Conservation (phyloP, 1,140 invertebrate species). For the Pogonomyrmex barbatus region DNA sequence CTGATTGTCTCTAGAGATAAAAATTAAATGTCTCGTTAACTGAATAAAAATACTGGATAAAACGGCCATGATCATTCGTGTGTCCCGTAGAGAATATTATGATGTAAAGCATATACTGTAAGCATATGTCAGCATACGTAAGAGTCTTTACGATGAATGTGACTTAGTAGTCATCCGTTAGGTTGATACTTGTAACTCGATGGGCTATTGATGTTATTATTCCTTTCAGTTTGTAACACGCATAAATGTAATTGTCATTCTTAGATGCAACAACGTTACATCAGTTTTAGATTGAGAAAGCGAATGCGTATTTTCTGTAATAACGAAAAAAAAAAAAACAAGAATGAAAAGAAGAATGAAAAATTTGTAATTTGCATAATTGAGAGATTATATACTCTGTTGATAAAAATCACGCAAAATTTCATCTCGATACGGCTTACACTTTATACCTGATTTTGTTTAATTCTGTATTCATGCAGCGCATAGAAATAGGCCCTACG, state of each 20-base stretch:
- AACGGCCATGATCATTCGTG: slow-evolving; percentile 69
- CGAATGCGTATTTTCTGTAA: slow-evolving; percentile 49
- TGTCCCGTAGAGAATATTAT: slow-evolving; percentile 19
- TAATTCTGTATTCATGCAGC: slow-evolving; percentile 74
- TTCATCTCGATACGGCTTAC: slow-evolving; percentile 57
- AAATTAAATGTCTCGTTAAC: slow-evolving; percentile 64
- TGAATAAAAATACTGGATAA: slow-evolving; percentile 77
- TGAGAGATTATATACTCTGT: slow-evolving; percentile 14
- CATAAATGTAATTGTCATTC: slow-evolving; percentile 18
- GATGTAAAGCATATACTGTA: slow-evolving; percentile 17
- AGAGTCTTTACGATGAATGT: slow-evolving; percentile 61
- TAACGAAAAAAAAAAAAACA: background rate
- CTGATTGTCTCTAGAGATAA: slow-evolving; percentile 34
- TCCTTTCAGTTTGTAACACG: slow-evolving; percentile 17
- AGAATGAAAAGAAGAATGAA: background rate
- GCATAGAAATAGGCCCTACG: slow-evolving; percentile 68
- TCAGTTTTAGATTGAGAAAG: slow-evolving; percentile 19
- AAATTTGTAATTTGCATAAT: slow-evolving; percentile 49
- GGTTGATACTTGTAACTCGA: slow-evolving; percentile 59
- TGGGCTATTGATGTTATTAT: slow-evolving; percentile 60
- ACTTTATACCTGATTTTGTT: slow-evolving; percentile 49
- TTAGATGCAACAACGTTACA: slow-evolving; percentile 28
- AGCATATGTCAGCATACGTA: slow-evolving; percentile 50
- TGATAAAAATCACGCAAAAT: slow-evolving; percentile 66
- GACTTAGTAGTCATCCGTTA: slow-evolving; percentile 76